Percentiles rank a stretch among this genome's conserved stretches.
Conservation (phyloP, 2,113 vertebrate genomes). For the Gambusia affinis region DNA sequence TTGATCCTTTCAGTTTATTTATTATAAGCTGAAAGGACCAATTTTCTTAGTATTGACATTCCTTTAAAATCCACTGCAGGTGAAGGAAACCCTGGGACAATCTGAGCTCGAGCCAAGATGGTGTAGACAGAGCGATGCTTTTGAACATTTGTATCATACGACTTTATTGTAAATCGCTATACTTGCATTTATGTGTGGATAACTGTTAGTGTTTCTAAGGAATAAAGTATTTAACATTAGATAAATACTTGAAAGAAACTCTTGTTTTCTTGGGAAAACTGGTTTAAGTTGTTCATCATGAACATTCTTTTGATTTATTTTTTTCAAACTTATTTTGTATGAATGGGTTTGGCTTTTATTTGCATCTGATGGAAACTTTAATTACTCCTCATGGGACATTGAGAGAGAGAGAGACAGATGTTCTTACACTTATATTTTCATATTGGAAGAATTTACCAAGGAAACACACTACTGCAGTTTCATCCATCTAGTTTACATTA, state of each 20-base stretch:
- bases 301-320: background rate
- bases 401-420: background rate
- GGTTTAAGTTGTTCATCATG: background rate
- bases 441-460: too few relatives aligned
- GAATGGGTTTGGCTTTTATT: background rate
- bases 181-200: constrained; percentile 59
- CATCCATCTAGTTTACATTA: background rate
- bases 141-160: constrained; percentile 35
- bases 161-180: constrained; percentile 48
- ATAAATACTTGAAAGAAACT: constrained; percentile 37
- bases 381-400: background rate
- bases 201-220: constrained; percentile 56
- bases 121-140: background rate
- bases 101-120: constrained; percentile 28
- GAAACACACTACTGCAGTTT: background rate
- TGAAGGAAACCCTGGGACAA: constrained; percentile 55
- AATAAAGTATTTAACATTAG: constrained; percentile 66
- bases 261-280: background rate
- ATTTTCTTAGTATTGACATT: constrained; percentile 8
- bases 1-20: background rate
- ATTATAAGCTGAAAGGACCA: constrained; percentile 18
- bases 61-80: constrained; percentile 14
- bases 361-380: background rate
- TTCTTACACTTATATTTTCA: too few relatives aligned
- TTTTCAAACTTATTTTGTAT: background rate